Percentiles rank a stretch among this genome's conserved stretches.
Evolutionary conservation across 2,113 vertebrate species (phyloP).

Genomic region (Varanus salvator): DNA sequence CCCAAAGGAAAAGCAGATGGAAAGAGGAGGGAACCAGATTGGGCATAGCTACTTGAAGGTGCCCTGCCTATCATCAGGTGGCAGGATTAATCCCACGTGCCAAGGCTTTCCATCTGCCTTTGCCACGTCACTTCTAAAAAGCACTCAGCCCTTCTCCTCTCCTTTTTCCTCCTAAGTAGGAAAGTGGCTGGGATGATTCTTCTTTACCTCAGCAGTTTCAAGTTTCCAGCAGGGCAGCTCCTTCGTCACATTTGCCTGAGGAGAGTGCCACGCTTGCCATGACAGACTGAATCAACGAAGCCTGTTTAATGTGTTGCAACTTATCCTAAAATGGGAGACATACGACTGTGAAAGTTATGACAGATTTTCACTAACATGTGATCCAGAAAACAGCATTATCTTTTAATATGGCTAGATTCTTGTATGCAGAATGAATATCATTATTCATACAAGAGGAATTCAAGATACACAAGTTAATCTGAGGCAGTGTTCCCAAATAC

Average conservation of each 20-base stretch:
- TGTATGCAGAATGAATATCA: neutral
- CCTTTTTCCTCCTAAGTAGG: neutral
- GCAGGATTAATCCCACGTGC: neutral
- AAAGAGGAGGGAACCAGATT: neutral
- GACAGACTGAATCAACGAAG: neutral
- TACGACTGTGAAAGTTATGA: neutral
- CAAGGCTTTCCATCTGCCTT: neutral
- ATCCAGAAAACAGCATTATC: neutral
- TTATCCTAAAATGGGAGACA: neutral
- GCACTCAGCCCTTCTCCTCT: neutral
- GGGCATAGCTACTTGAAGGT: neutral
- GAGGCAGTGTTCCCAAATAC: neutral
- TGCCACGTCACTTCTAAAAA: neutral
- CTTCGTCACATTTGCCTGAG: neutral
- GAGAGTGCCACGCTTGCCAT: too few relatives aligned
- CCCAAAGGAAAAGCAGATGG: neutral
- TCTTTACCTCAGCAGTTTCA: neutral
- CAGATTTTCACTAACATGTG: neutral
- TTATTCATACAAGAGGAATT: neutral
- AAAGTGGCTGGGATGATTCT: neutral
- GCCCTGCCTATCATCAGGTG: neutral
- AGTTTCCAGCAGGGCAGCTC: neutral
- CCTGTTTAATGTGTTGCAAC: neutral
- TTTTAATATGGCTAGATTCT: neutral
- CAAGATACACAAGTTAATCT: neutral